Conservation (phyloP, 2,888 invertebrate species). For the Aphrophora alni region DNA sequence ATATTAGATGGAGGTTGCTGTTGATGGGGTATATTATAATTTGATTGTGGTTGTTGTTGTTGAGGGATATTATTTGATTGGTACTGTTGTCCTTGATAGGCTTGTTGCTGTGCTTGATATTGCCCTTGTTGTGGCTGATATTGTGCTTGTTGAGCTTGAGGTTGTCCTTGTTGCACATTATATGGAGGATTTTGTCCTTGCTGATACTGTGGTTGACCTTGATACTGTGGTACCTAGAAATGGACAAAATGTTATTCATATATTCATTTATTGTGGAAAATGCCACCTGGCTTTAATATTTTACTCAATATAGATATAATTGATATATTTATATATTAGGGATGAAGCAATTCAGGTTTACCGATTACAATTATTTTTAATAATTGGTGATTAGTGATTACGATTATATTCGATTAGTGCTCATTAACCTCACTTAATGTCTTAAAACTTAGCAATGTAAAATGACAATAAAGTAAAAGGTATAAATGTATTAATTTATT, state of each 20-base stretch:
- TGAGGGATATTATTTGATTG: slow-evolving; percentile 11
- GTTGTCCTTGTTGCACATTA: slow-evolving; percentile 6
- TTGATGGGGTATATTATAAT: neutral
- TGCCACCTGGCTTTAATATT: too few species aligned
- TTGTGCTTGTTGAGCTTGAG: slow-evolving; percentile 2
- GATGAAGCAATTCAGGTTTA: too few species aligned
- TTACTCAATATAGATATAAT: too few species aligned
- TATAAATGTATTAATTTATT: too few species aligned
- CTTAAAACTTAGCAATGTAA: too few species aligned
- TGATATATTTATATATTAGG: too few species aligned
- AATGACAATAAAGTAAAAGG: too few species aligned
- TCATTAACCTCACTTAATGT: too few species aligned
- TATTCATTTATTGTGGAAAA: neutral
- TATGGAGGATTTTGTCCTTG: slow-evolving; percentile 40
- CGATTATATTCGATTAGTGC: too few species aligned
- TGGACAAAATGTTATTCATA: neutral
- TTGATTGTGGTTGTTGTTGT: slow-evolving; percentile 45
- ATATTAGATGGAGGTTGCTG: neutral
- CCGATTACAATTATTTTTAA: too few species aligned
- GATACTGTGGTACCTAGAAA: slow-evolving; percentile 45
- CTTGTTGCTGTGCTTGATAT: slow-evolving; percentile 51
- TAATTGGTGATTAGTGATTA: too few species aligned
- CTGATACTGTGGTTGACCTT: slow-evolving; percentile 36
- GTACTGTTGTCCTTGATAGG: slow-evolving; percentile 46
- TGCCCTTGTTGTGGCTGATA: slow-evolving; percentile 51